Percentiles rank a stretch among this genome's conserved stretches.
These are phyloP conservation scores for Xestoiulus laeticollis DNA, from an alignment of 2,888 invertebrate genomes.

Conservation along the genomic window DNA sequence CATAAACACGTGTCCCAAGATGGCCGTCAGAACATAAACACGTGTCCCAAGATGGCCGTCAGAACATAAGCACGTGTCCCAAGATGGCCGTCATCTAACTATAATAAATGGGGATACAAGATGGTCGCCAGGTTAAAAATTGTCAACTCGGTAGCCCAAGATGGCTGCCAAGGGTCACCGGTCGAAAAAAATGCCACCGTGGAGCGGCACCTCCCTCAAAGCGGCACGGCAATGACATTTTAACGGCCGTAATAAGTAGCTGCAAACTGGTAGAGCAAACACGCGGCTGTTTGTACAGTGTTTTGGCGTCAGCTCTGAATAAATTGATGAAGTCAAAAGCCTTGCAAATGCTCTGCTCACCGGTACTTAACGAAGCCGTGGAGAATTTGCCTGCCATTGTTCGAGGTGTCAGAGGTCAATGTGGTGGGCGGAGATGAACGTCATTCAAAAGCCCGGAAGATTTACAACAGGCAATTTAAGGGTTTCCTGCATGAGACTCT, in stretches of 20 bases:
- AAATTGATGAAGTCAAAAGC: conserved; percentile 14
- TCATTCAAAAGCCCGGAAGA: not conserved
- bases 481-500: not conserved
- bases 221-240: conserved; percentile 22
- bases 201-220: not conserved
- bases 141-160: not conserved
- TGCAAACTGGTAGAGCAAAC: not conserved
- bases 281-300: not conserved
- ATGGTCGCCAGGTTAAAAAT: not conserved
- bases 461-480: not conserved
- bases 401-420: not conserved
- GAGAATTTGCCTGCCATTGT: not conserved
- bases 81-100: not conserved
- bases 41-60: no score
- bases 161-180: not conserved
- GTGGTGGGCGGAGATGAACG: not conserved
- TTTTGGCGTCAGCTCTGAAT: not conserved
- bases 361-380: not conserved
- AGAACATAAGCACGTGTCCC: not conserved
- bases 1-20: not conserved
- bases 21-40: no score
- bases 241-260: conserved; percentile 25
- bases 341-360: not conserved
- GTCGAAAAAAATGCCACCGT: not conserved
- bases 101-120: not conserved